phyloP scores from a whole-genome alignment of 2,888 invertebrate genomes.

The Megalurothrips usitatus region DNA sequence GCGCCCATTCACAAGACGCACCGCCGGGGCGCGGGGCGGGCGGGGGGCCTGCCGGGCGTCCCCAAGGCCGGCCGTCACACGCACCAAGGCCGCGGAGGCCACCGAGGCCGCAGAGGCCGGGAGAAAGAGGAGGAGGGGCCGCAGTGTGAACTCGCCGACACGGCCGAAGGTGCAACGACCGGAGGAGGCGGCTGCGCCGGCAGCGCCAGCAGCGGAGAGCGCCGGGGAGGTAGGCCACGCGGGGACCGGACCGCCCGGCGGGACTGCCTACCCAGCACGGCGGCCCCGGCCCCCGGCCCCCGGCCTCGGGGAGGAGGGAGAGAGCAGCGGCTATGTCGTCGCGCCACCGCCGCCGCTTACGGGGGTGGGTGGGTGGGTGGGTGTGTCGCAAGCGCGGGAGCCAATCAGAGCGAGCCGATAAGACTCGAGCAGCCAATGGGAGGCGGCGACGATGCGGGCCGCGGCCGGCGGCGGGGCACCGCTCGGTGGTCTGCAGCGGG shows the following conservation, averaged over 20 bases:
- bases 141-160: neutral
- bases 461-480: neutral
- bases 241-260: neutral
- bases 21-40: neutral
- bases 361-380: neutral
- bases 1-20: neutral
- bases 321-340: neutral
- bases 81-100: neutral
- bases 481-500: too few relatives aligned
- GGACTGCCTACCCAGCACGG: neutral
- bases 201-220: neutral
- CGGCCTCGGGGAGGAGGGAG: too few relatives aligned
- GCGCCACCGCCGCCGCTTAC: neutral
- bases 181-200: too few relatives aligned
- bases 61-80: neutral
- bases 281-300: neutral
- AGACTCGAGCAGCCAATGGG: neutral
- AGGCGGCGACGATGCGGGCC: neutral
- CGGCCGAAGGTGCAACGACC: neutral
- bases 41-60: neutral
- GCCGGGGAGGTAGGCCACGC: neutral
- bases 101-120: neutral
- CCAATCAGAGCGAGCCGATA: neutral
- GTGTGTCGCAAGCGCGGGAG: neutral
- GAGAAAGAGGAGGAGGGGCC: neutral